Conservation (phyloP, 2,113 vertebrate species). For the Pedetes capensis region DNA sequence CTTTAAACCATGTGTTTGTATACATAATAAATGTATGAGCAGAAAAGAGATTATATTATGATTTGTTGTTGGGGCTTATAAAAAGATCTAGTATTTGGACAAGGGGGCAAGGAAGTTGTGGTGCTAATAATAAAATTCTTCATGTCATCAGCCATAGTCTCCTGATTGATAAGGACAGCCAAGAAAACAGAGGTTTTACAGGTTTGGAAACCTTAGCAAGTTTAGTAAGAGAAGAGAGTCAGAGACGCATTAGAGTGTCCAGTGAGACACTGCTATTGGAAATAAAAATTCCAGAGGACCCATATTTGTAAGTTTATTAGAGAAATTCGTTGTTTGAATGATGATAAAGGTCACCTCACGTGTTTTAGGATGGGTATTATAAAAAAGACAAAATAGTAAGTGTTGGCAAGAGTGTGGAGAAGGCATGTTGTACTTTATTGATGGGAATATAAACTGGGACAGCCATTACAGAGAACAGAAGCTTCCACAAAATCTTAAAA, state of each 20-base stretch:
- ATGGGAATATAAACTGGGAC: background rate
- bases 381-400: background rate
- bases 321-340: background rate
- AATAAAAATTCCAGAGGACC: background rate
- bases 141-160: background rate
- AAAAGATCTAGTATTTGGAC: background rate
- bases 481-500: background rate
- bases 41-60: background rate
- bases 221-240: background rate
- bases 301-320: background rate
- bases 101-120: background rate
- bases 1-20: background rate
- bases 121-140: background rate
- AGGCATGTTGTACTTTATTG: background rate
- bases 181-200: background rate
- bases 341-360: background rate
- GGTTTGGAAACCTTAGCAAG: background rate
- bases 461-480: background rate
- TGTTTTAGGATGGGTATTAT: too few species aligned
- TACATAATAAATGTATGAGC: background rate
- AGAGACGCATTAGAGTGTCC: background rate
- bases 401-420: too few species aligned
- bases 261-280: background rate
- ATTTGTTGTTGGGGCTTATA: background rate
- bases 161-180: background rate